phyloP scores from a whole-genome alignment of 2,888 invertebrate species.

The Steinernema scapterisci region DNA sequence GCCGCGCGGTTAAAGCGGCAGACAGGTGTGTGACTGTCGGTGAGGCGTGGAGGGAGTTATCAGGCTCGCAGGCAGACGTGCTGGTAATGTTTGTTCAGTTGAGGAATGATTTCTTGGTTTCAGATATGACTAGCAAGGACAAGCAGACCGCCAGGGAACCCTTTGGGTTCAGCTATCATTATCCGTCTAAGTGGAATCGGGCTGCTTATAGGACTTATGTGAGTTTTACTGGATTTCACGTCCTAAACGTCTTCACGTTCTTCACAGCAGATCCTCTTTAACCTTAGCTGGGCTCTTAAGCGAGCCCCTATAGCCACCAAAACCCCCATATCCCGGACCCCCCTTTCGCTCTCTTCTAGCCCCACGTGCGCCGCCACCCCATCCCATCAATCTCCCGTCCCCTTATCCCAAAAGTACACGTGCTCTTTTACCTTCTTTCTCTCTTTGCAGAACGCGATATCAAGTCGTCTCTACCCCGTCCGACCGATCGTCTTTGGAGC shows the following conservation, averaged over 20 bases:
- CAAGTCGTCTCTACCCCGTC: constrained; percentile 43
- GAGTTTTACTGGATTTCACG: not conserved
- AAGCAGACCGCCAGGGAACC: not conserved
- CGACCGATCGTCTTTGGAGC: constrained; percentile 41
- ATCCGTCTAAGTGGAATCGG: not conserved
- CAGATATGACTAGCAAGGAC: not conserved
- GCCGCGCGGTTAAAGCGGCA: not conserved
- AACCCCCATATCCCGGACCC: no score
- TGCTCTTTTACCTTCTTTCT: not conserved
- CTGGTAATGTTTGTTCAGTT: not conserved
- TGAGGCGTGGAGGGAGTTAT: not conserved
- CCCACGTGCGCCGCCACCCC: not conserved
- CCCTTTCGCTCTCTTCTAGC: not conserved
- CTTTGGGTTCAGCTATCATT: not conserved
- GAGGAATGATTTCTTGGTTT: not conserved
- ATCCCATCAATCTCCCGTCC: not conserved
- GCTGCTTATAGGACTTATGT: not conserved
- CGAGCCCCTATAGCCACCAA: no score
- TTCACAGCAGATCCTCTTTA: no score
- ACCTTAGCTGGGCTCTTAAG: no score
- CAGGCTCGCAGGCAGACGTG: not conserved
- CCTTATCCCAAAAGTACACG: not conserved
- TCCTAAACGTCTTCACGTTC: no score
- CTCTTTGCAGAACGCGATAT: constrained; percentile 42
- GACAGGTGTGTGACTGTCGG: no score